Conservation (phyloP, 2,113 vertebrate genomes). For the Lepidothrix coronata region DNA sequence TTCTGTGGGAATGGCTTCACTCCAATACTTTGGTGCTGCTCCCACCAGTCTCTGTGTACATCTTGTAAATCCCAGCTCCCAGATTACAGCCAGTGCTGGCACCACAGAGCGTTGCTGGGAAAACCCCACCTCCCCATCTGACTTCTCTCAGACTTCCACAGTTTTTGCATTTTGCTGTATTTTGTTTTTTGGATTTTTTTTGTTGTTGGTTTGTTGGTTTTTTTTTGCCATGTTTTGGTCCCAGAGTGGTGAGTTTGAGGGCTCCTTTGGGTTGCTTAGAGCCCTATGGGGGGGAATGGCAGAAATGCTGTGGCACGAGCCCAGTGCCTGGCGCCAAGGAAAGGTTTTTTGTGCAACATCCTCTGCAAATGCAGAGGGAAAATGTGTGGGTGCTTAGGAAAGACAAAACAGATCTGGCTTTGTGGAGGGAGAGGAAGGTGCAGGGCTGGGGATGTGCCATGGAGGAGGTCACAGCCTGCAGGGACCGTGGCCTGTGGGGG, state of each 20-base stretch:
- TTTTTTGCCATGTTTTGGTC: not conserved
- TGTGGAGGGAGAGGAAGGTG: not conserved
- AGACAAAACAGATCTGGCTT: accelerated
- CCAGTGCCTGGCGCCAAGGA: not conserved
- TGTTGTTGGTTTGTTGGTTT: not conserved
- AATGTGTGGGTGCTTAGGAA: not conserved
- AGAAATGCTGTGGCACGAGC: not conserved
- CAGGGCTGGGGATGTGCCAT: not conserved
- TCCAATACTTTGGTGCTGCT: not conserved
- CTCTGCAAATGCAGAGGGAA: not conserved
- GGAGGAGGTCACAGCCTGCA: not conserved
- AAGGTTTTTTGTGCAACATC: accelerated
- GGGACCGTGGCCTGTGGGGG: not conserved
- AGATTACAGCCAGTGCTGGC: not conserved
- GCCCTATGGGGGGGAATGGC: not conserved
- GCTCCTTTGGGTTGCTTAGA: accelerated
- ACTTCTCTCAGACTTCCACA: not conserved
- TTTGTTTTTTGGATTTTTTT: not conserved
- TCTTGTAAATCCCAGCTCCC: not conserved
- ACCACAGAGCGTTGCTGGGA: not conserved
- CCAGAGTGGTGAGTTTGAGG: not conserved
- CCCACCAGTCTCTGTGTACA: not conserved
- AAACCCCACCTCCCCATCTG: not conserved
- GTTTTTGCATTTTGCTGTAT: not conserved
- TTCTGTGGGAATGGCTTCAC: not conserved